Percentiles rank a stretch among this genome's conserved stretches.
Evolutionary conservation across 2,888 invertebrate species (phyloP).

Genomic region (Andrena praecox): DNA sequence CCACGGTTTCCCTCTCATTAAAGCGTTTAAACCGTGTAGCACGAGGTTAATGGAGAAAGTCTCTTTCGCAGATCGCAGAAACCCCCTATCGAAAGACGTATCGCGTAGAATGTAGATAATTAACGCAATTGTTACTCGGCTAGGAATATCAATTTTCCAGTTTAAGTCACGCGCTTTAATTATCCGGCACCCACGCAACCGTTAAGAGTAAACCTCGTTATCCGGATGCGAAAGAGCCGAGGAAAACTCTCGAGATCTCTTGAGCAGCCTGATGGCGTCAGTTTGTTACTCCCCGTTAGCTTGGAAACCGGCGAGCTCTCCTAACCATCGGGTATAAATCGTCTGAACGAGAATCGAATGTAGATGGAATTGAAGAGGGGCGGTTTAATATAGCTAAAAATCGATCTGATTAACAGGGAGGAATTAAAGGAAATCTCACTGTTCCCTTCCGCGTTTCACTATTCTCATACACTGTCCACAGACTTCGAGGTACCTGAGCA

Average conservation of each 20-base stretch:
- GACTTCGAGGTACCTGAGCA: no score
- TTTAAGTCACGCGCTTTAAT: conserved; percentile 49
- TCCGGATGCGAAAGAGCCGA: conserved; percentile 56
- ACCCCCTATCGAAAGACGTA: no score
- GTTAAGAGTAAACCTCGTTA: conserved; percentile 73
- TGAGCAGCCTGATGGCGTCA: conserved; percentile 36
- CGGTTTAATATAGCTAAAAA: no score
- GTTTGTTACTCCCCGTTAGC: conserved; percentile 43
- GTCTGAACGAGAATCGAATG: no score
- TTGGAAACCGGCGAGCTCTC: conserved; percentile 34
- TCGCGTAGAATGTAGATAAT: no score
- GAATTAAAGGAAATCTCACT: no score
- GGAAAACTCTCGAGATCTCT: conserved; percentile 58
- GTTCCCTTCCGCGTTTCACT: no score
- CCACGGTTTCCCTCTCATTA: not conserved
- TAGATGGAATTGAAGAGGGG: no score
- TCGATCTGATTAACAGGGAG: no score
- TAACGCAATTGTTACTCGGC: not conserved
- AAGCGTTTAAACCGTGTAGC: conserved; percentile 19
- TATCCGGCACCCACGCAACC: conserved; percentile 73
- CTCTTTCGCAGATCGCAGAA: no score
- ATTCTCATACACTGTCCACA: no score
- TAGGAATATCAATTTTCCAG: not conserved
- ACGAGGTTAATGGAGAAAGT: conserved; percentile 11
- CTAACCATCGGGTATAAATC: not conserved